These are phyloP conservation scores for Lynx canadensis DNA, from an alignment of 2,113 vertebrate species.

Conservation along the genomic window DNA sequence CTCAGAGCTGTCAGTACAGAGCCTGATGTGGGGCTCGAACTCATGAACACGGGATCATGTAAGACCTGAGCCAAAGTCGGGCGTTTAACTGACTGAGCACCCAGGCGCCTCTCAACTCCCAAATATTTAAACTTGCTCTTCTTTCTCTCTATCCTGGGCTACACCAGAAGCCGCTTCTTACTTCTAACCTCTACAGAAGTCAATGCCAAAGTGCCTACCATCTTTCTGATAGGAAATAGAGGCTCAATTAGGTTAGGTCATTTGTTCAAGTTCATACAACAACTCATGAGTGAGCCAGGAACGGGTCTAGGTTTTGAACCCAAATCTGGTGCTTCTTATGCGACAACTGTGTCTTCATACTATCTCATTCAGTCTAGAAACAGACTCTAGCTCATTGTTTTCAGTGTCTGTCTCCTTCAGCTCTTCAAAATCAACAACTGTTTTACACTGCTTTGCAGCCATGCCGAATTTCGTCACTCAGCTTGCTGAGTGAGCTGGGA, in stretches of 20 bases:
- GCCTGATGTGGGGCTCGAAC: too few relatives aligned
- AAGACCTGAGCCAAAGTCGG: too few relatives aligned
- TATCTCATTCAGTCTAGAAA: not conserved
- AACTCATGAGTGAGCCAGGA: not conserved
- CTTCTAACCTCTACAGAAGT: not conserved
- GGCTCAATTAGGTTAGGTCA: not conserved
- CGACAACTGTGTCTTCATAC: not conserved
- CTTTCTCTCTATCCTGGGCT: not conserved
- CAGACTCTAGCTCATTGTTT: not conserved
- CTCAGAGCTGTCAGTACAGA: too few relatives aligned
- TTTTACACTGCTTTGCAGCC: not conserved
- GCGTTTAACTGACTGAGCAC: too few relatives aligned
- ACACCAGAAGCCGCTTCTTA: not conserved
- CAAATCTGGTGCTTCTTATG: not conserved
- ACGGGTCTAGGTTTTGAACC: not conserved
- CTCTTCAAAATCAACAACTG: not conserved
- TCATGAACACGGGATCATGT: too few relatives aligned
- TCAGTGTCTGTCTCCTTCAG: not conserved
- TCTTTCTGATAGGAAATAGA: not conserved
- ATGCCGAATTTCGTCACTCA: not conserved
- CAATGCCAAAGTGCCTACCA: not conserved
- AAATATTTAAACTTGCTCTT: conserved; percentile 10
- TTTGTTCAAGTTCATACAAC: not conserved
- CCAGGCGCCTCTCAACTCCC: too few relatives aligned
- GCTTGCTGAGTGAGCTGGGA: not conserved